These are phyloP conservation scores for Gobio gobio DNA, from an alignment of 2,113 vertebrate genomes.

Conservation along the genomic window DNA sequence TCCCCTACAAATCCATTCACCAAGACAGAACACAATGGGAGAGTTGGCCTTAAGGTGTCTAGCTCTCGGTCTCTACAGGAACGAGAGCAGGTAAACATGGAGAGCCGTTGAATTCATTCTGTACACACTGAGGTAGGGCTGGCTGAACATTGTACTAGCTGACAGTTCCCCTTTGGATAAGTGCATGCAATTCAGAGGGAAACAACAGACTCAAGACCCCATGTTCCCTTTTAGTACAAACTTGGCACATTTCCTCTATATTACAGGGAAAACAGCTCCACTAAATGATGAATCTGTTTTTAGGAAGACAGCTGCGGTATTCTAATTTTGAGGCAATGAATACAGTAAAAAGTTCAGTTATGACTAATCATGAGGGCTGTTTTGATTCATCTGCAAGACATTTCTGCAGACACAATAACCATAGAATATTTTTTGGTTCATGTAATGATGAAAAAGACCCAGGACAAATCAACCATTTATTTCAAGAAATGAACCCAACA, in stretches of 20 bases:
- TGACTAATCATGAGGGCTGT: not conserved
- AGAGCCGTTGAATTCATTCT: constrained; percentile 17
- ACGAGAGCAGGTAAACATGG: constrained; percentile 10
- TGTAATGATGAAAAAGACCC: not conserved
- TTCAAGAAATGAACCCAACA: not conserved
- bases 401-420: not conserved
- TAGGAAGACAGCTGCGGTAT: constrained; percentile 11
- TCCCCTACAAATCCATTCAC: constrained; percentile 59
- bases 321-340: constrained; percentile 19
- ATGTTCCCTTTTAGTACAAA: constrained; percentile 51
- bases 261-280: constrained; percentile 54
- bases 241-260: constrained; percentile 61
- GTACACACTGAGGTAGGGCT: not conserved
- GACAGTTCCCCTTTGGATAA: constrained; percentile 39
- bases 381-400: not conserved
- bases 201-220: constrained; percentile 37
- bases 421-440: not conserved
- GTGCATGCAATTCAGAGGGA: constrained; percentile 39
- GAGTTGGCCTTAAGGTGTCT: constrained; percentile 33
- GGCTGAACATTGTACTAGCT: constrained; percentile 3
- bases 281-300: constrained; percentile 11
- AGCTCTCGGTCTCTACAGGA: not conserved
- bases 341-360: constrained; percentile 1
- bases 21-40: constrained; percentile 38
- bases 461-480: not conserved